A percentile compares a stretch with the other conserved stretches of the same genome.
These are phyloP conservation scores for Chaenodraco wilsoni DNA, from an alignment of 2,797 vertebrate species.

Conservation along the genomic window DNA sequence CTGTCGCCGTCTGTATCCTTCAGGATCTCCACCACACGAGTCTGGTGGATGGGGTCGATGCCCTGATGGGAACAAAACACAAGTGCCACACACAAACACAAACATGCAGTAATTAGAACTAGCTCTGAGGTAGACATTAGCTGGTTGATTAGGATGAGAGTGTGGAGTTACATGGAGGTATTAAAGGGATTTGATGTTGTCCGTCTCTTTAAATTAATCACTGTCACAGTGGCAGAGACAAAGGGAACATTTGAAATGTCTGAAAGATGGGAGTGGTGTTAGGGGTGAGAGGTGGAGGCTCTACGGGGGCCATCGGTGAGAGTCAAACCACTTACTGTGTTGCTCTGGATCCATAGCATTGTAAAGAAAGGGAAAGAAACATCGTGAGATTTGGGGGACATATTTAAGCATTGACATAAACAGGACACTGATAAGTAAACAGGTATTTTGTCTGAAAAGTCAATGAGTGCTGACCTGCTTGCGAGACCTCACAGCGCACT, in stretches of 20 bases:
- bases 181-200: slow-evolving; percentile 31
- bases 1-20: slow-evolving; percentile 90
- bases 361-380: slow-evolving; percentile 77
- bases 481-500: slow-evolving; percentile 90
- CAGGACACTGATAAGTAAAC: slow-evolving; percentile 7
- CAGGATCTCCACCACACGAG: slow-evolving; percentile 95
- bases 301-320: slow-evolving; percentile 55
- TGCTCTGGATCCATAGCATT: slow-evolving; percentile 84
- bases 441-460: neutral
- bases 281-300: slow-evolving; percentile 51
- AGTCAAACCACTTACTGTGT: slow-evolving; percentile 85
- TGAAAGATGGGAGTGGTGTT: slow-evolving; percentile 68
- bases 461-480: slow-evolving; percentile 84
- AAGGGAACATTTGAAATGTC: slow-evolving; percentile 32
- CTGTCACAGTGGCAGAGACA: slow-evolving; percentile 28
- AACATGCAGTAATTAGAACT: neutral
- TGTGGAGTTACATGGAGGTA: slow-evolving; percentile 48
- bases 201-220: slow-evolving; percentile 16
- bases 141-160: slow-evolving; percentile 1
- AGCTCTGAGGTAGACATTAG: neutral
- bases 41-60: slow-evolving; percentile 95
- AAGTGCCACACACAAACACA: slow-evolving; percentile 21
- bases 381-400: slow-evolving; percentile 62
- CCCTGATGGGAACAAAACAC: slow-evolving; percentile 81
- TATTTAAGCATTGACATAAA: slow-evolving; percentile 29